Base-by-base conservation (phyloP, 1,140 invertebrate genomes). In the Halyomorpha halys region DNA sequence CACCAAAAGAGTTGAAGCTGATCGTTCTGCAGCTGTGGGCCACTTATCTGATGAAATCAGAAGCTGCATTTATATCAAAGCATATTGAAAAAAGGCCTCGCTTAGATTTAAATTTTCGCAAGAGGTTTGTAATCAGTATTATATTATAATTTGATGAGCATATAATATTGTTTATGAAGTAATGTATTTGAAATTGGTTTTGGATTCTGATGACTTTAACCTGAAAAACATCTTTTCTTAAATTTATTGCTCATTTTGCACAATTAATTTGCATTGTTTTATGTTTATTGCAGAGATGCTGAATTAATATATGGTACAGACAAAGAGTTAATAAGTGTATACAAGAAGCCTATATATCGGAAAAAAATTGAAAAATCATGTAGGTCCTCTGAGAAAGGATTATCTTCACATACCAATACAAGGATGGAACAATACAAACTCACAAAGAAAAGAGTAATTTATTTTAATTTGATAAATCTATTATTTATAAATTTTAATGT, bases 21-120 rank as follows among this genome's bases (percentile, higher is more conserved):
- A 80, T 80, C 65, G 71, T 80, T 6, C 75, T 83, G 21, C 80
- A 83, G 66, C 67, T 86, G n/a, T 86, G 84, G 84, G 74, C 80
- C 21, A 73, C 72, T 1, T 86, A 85, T 72, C 74, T 86, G 66
- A 69, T 76, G 34, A 78, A 79, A 69, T 72, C 81, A 63, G 78
- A 84, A 73, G 78, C 83, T 15, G 81, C 82, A 9, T 83, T 83
- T 67, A 76, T 76, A 64, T 78, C 78, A 4, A 76, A 72, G 19
- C 74, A 71, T 1, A 66, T 68, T 13, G 75, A 76, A 62, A 44
- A 62, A 8, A 56, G 78, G 27, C 83, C 83, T 14, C 82, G 79
- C 70, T 69, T 86, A 15, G 73, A 78, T 49, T 71, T 76, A 25
- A 73, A 73, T 21, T 79, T 75, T 68, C 64, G 73, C 44, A 73